Percentiles rank a stretch among this genome's conserved stretches.
Conservation (phyloP, 2,797 vertebrate genomes). For the Sebastes iracundus region DNA sequence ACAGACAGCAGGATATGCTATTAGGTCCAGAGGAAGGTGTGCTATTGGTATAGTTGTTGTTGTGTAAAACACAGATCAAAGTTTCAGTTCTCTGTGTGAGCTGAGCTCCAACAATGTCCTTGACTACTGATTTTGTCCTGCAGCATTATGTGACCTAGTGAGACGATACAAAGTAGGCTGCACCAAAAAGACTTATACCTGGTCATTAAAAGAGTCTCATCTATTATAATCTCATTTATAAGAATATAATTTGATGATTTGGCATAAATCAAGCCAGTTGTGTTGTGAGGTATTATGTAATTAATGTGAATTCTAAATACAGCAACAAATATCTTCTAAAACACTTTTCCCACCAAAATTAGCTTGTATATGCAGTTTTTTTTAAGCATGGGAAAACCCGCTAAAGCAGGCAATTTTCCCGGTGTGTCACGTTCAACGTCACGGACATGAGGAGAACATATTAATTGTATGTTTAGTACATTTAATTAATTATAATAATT, state of each 20-base stretch:
- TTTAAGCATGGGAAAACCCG: neutral
- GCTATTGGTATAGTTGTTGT: neutral
- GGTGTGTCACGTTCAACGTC: too few relatives aligned
- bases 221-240: too few relatives aligned
- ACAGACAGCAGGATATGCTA: neutral
- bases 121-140: neutral
- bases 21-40: slow-evolving; percentile 5
- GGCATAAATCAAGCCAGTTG: neutral
- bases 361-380: too few relatives aligned
- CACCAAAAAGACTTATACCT: neutral
- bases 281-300: neutral
- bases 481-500: too few relatives aligned
- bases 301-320: neutral
- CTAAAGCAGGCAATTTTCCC: too few relatives aligned
- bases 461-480: too few relatives aligned
- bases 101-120: neutral
- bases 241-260: neutral
- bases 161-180: neutral
- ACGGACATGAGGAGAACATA: too few relatives aligned
- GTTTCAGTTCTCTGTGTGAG: neutral
- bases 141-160: neutral
- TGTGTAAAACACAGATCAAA: neutral
- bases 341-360: too few relatives aligned
- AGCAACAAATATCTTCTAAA: neutral
- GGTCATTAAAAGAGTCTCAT: neutral